Percentiles rank a stretch among this genome's conserved stretches.
phyloP scores from a whole-genome alignment of 2,797 vertebrate species.

The Pipistrellus pipistrellus region DNA sequence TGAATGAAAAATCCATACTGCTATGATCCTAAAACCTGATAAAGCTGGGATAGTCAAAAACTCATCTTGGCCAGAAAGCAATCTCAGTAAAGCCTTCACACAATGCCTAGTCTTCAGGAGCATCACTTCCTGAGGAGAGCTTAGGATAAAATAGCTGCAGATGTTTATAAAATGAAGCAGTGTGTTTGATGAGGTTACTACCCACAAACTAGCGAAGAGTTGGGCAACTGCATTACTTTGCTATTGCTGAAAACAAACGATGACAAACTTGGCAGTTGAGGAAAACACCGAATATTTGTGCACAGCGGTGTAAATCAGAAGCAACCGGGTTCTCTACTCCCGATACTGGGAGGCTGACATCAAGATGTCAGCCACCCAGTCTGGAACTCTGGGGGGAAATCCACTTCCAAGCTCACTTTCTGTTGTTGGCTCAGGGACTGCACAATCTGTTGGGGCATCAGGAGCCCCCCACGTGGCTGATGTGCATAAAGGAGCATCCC shows the following conservation, averaged over 20 bases:
- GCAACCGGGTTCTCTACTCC: no score
- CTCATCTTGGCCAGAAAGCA: background rate
- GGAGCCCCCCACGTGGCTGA: background rate
- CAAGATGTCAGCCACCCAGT: background rate
- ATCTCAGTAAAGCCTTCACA: conserved; percentile 33
- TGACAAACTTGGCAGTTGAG: background rate
- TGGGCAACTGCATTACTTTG: conserved; percentile 11
- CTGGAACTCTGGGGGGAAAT: background rate
- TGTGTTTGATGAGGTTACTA: background rate
- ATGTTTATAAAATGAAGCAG: background rate
- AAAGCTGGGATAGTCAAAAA: background rate
- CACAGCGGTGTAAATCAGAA: background rate
- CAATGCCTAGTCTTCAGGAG: conserved; percentile 54
- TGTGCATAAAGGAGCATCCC: background rate
- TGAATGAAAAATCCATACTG: background rate
- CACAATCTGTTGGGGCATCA: no score
- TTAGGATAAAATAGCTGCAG: conserved; percentile 32
- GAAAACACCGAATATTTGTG: background rate
- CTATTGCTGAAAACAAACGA: conserved; percentile 24
- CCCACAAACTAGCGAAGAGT: background rate
- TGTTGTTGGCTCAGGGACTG: background rate
- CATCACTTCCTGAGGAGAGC: background rate
- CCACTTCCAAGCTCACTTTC: background rate
- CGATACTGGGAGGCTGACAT: background rate
- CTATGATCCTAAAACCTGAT: conserved; percentile 22